Percentiles rank a stretch among this genome's conserved stretches.
phyloP scores from a whole-genome alignment of 2,888 invertebrate species.

The Cacoxenus indagator region DNA sequence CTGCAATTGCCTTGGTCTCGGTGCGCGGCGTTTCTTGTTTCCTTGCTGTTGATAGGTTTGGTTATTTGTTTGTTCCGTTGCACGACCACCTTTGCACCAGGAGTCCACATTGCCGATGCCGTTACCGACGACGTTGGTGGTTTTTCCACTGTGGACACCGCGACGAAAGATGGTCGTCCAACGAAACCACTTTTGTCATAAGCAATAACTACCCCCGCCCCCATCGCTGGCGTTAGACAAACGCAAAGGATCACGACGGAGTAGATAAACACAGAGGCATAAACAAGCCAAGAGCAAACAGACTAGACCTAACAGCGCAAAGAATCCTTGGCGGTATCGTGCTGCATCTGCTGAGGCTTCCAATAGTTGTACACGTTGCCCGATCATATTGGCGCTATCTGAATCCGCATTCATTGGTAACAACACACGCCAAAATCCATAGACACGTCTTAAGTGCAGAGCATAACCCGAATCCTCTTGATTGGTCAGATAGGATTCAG shows the following conservation, averaged over 20 bases:
- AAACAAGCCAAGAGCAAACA: conserved; percentile 64
- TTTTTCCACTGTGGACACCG: conserved; percentile 31
- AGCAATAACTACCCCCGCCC: conserved; percentile 40
- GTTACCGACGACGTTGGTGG: conserved; percentile 40
- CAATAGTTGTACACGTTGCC: conserved; percentile 54
- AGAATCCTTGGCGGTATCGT: conserved; percentile 70
- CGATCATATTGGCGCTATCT: conserved; percentile 41
- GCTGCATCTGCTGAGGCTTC: conserved; percentile 67
- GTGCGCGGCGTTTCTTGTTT: conserved; percentile 43
- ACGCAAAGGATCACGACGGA: conserved; percentile 60
- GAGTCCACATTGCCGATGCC: conserved; percentile 54
- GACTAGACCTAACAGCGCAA: conserved; percentile 67
- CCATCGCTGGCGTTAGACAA: conserved; percentile 25
- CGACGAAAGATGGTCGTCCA: conserved; percentile 63
- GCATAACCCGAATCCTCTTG: conserved; percentile 61
- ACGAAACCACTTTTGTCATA: conserved; percentile 70
- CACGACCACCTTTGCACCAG: conserved; percentile 56
- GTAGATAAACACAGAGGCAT: conserved; percentile 67
- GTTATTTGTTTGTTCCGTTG: conserved; percentile 40
- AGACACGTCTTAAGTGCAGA: conserved; percentile 64
- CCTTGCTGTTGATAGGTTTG: conserved; percentile 27
- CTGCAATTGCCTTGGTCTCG: conserved; percentile 54
- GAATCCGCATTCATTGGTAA: conserved; percentile 55
- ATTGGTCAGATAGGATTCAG: conserved; percentile 37
- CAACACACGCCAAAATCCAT: conserved; percentile 68